phyloP scores from a whole-genome alignment of 1,140 invertebrate species.

The Archivesica marissinica region DNA sequence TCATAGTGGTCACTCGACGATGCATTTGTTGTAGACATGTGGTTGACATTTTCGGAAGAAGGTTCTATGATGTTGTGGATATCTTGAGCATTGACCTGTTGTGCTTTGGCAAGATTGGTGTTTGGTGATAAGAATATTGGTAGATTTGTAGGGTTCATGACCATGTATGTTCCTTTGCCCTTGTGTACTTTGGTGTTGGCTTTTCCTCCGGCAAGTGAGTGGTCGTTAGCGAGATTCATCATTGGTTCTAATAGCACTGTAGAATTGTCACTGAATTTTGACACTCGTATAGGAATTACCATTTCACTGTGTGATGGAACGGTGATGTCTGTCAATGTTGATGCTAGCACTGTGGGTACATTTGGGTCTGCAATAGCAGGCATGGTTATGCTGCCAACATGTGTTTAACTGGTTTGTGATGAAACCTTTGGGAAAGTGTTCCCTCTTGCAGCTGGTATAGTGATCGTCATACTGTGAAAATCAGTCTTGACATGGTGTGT shows the following conservation, averaged over 20 bases:
- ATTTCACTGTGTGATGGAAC: slow-evolving; percentile 22
- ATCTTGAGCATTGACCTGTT: not conserved
- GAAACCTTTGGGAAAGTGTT: not conserved
- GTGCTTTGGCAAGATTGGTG: not conserved
- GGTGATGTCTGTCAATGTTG: not conserved
- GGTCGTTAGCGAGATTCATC: not conserved
- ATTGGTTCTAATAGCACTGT: not conserved
- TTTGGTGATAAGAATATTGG: not conserved
- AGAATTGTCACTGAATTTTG: not conserved
- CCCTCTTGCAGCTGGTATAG: not conserved
- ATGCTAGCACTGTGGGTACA: not conserved
- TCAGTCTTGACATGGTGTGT: not conserved
- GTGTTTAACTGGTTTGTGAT: not conserved
- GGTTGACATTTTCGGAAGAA: not conserved
- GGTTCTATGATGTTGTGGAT: not conserved
- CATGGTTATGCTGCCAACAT: not conserved
- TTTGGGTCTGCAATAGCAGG: not conserved
- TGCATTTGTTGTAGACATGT: not conserved
- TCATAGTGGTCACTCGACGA: not conserved
- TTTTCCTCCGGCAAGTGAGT: slow-evolving; percentile 8
- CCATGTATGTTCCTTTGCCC: not conserved
- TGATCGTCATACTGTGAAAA: not conserved
- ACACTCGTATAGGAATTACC: not conserved
- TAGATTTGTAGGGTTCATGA: too few species aligned
- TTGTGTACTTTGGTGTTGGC: not conserved